Conservation (phyloP, 2,888 invertebrate genomes). For the Scaptodrosophila latifasciaeformis region DNA sequence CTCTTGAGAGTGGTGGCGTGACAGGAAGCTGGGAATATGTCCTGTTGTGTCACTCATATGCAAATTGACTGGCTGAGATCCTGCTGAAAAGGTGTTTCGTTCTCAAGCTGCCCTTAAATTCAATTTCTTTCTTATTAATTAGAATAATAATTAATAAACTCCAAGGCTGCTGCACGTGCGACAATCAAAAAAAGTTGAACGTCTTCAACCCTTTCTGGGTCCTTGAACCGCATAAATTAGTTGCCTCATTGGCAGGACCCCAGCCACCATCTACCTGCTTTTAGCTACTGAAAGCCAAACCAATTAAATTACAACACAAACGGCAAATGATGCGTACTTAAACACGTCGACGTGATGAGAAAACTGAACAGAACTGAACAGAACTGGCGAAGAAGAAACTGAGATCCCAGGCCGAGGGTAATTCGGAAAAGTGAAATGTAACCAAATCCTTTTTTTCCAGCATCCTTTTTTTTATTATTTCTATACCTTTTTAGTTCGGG, state of each 20-base stretch:
- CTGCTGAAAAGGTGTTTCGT: slow-evolving; percentile 6
- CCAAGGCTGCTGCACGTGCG: slow-evolving; percentile 20
- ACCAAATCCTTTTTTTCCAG: slow-evolving; percentile 48
- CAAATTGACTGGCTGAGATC: slow-evolving; percentile 54
- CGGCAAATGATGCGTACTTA: slow-evolving; percentile 66
- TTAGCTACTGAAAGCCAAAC: slow-evolving; percentile 47
- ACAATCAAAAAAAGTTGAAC: neutral
- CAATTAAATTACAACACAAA: slow-evolving; percentile 64
- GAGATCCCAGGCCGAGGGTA: neutral
- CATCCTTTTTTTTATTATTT: no score
- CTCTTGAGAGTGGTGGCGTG: slow-evolving; percentile 26
- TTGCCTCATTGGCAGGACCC: slow-evolving; percentile 45
- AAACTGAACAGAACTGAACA: slow-evolving; percentile 17
- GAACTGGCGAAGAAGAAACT: neutral
- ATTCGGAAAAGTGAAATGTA: slow-evolving; percentile 25
- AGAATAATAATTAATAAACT: slow-evolving; percentile 69
- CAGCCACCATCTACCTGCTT: slow-evolving; percentile 32
- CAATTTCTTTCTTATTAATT: slow-evolving; percentile 59
- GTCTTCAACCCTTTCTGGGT: slow-evolving; percentile 35
- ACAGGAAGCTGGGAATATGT: slow-evolving; percentile 63
- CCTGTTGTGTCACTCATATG: slow-evolving; percentile 70
- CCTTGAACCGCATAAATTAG: slow-evolving; percentile 51
- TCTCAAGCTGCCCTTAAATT: slow-evolving; percentile 1
- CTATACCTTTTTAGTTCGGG: slow-evolving; percentile 27
- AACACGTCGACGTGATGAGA: slow-evolving; percentile 66